phyloP scores from a whole-genome alignment of 1,140 invertebrate species.

The Scaptomyza montana region DNA sequence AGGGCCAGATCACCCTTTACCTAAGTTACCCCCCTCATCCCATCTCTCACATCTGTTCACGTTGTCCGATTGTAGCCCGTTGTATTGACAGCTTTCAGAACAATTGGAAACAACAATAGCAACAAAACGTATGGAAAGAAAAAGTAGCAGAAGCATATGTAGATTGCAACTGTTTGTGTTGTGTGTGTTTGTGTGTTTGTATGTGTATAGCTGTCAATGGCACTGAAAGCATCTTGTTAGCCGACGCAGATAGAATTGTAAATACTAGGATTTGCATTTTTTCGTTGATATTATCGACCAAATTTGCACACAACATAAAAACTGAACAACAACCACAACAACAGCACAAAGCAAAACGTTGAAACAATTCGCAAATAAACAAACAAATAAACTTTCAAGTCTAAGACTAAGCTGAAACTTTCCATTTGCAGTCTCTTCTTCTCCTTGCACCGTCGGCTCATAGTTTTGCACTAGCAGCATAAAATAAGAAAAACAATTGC shows the following conservation, averaged over 20 bases:
- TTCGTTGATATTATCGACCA: slow-evolving; percentile 48
- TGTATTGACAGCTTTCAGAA: slow-evolving; percentile 62
- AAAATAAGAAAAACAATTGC: neutral
- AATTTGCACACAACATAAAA: slow-evolving; percentile 45
- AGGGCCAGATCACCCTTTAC: slow-evolving; percentile 34
- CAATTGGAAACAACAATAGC: slow-evolving; percentile 47
- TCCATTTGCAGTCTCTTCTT: slow-evolving; percentile 13
- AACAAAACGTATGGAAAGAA: neutral
- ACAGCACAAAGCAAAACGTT: slow-evolving; percentile 8
- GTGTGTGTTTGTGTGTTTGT: slow-evolving; percentile 15
- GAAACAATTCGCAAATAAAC: slow-evolving; percentile 32
- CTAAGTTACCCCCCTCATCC: neutral
- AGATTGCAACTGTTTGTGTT: slow-evolving; percentile 13
- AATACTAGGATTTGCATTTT: slow-evolving; percentile 67
- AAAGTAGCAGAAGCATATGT: slow-evolving; percentile 10
- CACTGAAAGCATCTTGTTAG: slow-evolving; percentile 70
- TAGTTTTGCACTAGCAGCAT: neutral
- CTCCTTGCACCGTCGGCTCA: no score
- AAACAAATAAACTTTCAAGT: slow-evolving; percentile 36
- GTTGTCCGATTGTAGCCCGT: slow-evolving; percentile 33
- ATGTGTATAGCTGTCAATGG: slow-evolving; percentile 29
- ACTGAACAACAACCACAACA: slow-evolving; percentile 1
- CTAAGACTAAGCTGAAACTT: slow-evolving; percentile 9
- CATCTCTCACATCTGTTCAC: slow-evolving; percentile 21
- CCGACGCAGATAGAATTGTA: slow-evolving; percentile 63